phyloP scores from a whole-genome alignment of 2,888 invertebrate genomes.

The Ochlodes sylvanus region DNA sequence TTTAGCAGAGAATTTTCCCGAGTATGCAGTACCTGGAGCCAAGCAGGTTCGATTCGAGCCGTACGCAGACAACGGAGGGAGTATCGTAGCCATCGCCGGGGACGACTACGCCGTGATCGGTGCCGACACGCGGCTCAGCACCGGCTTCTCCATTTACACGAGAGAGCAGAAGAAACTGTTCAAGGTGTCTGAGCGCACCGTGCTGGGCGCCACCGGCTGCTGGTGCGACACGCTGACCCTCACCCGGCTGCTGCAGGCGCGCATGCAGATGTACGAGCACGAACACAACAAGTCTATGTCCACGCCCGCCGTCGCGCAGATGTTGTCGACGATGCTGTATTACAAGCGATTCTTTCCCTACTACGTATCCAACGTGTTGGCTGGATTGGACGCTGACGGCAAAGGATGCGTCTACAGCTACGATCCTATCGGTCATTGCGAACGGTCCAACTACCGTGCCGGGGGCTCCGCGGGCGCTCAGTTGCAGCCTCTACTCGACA shows the following conservation, averaged over 20 bases:
- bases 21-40: constrained; percentile 81
- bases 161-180: constrained; percentile 95
- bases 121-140: constrained; percentile 96
- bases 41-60: constrained; percentile 82
- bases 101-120: constrained; percentile 97
- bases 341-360: constrained; percentile 99
- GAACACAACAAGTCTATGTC: constrained; percentile 97
- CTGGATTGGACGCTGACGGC: constrained; percentile 96
- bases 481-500: constrained; percentile 97
- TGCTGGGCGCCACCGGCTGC: constrained; percentile 98
- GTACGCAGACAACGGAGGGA: constrained; percentile 88
- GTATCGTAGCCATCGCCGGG: constrained; percentile 97
- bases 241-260: constrained; percentile 92
- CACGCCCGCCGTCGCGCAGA: constrained; percentile 96
- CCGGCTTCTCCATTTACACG: constrained; percentile 96
- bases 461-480: constrained; percentile 96
- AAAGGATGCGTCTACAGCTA: constrained; percentile 98
- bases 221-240: constrained; percentile 98
- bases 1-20: constrained; percentile 69
- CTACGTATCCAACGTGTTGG: constrained; percentile 97
- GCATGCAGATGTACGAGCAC: constrained; percentile 97
- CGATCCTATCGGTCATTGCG: constrained; percentile 98
- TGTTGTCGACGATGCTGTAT: constrained; percentile 98
- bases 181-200: constrained; percentile 91
- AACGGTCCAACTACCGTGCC: constrained; percentile 92